Conservation (phyloP, 1,140 invertebrate species). For the Drosophila tropicalis region DNA sequence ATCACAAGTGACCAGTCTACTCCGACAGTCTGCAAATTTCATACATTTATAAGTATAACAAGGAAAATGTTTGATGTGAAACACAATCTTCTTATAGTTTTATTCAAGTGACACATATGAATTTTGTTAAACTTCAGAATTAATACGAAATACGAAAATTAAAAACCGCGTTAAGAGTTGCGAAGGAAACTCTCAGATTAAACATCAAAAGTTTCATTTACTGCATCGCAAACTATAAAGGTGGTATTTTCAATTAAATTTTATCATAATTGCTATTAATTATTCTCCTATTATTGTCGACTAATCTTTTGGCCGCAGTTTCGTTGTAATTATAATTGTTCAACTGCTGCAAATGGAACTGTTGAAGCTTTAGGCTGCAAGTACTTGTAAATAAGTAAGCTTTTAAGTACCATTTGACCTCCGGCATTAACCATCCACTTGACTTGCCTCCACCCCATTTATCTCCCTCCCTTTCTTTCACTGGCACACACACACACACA, state of each 20-base stretch:
- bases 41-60: too few species aligned
- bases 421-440: slow-evolving; percentile 44
- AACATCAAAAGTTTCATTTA: too few species aligned
- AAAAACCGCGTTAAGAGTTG: too few species aligned
- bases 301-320: not conserved
- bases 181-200: too few species aligned
- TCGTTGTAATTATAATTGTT: not conserved
- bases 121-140: too few species aligned
- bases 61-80: too few species aligned
- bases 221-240: too few species aligned
- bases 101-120: too few species aligned
- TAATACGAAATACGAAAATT: too few species aligned
- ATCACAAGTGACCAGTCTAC: too few species aligned
- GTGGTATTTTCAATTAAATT: not conserved
- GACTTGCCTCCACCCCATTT: not conserved
- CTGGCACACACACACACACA: not conserved
- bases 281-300: not conserved
- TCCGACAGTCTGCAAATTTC: too few species aligned
- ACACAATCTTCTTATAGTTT: too few species aligned
- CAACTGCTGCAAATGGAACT: slow-evolving; percentile 5
- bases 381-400: slow-evolving; percentile 24
- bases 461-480: not conserved
- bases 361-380: not conserved
- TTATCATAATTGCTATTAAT: not conserved
- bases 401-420: slow-evolving; percentile 9